Conservation (phyloP, 2,113 vertebrate species). For the Brachyhypopomus occidentalis region DNA sequence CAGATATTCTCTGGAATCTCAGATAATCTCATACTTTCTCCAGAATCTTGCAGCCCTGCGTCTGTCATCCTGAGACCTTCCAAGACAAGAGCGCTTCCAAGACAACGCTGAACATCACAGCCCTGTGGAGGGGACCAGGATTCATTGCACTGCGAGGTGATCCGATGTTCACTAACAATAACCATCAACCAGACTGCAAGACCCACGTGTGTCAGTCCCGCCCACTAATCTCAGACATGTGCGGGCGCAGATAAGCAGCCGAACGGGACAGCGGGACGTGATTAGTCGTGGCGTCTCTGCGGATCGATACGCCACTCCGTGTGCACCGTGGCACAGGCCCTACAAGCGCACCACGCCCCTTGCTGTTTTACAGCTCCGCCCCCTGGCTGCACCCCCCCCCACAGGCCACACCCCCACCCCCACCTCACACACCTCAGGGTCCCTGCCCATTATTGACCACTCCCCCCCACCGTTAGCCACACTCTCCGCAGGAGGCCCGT, state of each 20-base stretch:
- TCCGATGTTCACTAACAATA: neutral
- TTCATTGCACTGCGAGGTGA: no score
- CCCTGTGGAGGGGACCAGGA: neutral
- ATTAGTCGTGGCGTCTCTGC: neutral
- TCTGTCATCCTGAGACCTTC: no score
- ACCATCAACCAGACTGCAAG: neutral
- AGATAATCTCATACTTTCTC: no score
- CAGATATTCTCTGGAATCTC: no score
- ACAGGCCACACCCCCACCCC: no score
- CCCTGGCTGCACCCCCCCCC: no score
- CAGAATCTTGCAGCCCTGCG: no score
- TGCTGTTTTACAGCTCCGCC: conserved; percentile 17
- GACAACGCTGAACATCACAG: neutral
- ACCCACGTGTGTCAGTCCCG: neutral
- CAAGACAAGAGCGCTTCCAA: no score
- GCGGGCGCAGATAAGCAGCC: neutral
- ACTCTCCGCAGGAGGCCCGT: neutral
- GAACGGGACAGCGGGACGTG: neutral
- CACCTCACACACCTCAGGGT: neutral
- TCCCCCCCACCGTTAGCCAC: neutral
- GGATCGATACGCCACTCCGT: conserved; percentile 3
- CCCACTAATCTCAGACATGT: neutral
- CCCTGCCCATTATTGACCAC: conserved; percentile 27
- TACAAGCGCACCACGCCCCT: conserved; percentile 36
- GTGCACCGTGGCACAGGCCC: neutral